A percentile compares a stretch with the other conserved stretches of the same genome.
phyloP scores from a whole-genome alignment of 2,113 vertebrate species.

The Lynx canadensis region DNA sequence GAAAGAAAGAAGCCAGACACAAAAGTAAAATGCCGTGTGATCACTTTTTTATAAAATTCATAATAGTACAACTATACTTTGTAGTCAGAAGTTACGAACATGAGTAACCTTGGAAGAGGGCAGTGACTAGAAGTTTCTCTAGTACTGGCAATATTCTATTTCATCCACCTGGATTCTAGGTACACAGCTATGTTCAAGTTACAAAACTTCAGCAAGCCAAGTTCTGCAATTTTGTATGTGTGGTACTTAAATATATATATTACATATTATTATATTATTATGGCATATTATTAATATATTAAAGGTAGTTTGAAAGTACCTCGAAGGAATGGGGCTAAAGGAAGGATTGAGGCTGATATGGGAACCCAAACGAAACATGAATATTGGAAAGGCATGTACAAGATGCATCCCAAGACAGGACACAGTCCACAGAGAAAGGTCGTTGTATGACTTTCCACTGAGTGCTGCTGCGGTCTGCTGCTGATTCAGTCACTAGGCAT shows the following conservation, averaged over 20 bases:
- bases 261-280: not conserved
- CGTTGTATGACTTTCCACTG: not conserved
- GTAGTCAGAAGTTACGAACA: not conserved
- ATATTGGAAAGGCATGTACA: not conserved
- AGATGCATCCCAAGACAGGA: rapidly evolving
- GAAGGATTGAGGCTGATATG: not conserved
- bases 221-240: not conserved
- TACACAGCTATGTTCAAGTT: not conserved
- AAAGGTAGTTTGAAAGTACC: not conserved
- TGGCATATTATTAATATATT: not conserved
- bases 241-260: not conserved
- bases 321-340: not conserved
- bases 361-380: not conserved
- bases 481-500: not conserved
- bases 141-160: not conserved
- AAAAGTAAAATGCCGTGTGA: too few species aligned
- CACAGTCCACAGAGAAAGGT: not conserved
- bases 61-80: not conserved
- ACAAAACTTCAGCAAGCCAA: not conserved
- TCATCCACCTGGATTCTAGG: not conserved
- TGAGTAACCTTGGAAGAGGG: not conserved
- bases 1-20: not conserved
- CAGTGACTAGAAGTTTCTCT: not conserved
- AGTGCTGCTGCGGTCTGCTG: not conserved
- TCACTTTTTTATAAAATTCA: not conserved